Base-by-base conservation (phyloP, 2,797 vertebrate species). In the Ateles fusciceps region DNA sequence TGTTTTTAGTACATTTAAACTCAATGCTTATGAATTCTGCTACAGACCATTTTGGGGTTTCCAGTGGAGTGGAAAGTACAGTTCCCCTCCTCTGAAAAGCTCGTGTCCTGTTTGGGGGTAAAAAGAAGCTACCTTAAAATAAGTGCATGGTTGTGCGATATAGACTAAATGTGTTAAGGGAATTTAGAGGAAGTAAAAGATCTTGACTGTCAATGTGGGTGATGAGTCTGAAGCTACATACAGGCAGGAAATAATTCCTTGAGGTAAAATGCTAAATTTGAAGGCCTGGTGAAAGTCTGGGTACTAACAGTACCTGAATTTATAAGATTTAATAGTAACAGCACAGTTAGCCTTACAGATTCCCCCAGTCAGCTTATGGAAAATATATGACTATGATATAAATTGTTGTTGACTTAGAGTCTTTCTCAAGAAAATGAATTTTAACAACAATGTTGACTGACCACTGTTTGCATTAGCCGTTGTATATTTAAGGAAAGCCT, bases 1-100 rank as follows among this genome's bases (percentile, higher is more conserved):
- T 59, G 30, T 95, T 96, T 97, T 48, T 52, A 33, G 83, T 95
- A 94, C 28, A 28, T 74, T 79, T 79, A 50, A 72, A n/a, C 30
- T 95, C 64, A 46, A n/a, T 95, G 46, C 81, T 89, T 94, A 89
- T 94, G 89, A 91, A 94, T 72, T 90, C 64, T 83, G 61, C 80
- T 71, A 1, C 61, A 80, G 24, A 71, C 55, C 93, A 50, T 80
- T 86, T 57, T 50, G 11, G 57, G 12, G 9, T 74, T 91, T 85
- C 64, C 93, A 92, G 0, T 93, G 14, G 90, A 61, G 26, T 36
- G 33, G 46, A 89, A 57, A 42, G 3, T 93, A 48, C 50, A 48
- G 21, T 94, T 89, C 10, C 10, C 21, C n/a, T 90, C 85, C 42
- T 83, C n/a, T 80, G 80, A 92, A 95, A 93, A 92, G 44, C n/a